A percentile compares a stretch with the other conserved stretches of the same genome.
Conservation (phyloP, 2,888 invertebrate species). For the Prosopocoilus inquinatus region DNA sequence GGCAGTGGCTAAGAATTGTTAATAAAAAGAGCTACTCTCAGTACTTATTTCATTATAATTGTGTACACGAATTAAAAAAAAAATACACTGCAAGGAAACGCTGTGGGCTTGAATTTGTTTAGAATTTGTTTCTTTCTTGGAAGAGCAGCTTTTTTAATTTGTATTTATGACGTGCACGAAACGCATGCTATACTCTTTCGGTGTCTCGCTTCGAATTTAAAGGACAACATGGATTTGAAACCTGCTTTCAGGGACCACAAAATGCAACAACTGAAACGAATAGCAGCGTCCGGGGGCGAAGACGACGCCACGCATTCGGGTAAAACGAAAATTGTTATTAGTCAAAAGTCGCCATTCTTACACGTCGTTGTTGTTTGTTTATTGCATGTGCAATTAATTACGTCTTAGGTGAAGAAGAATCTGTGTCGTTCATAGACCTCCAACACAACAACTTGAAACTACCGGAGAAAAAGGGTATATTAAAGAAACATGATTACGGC, state of each 20-base stretch:
- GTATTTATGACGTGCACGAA: too few species aligned
- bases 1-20: too few species aligned
- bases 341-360: not conserved
- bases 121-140: too few species aligned
- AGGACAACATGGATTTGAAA: not conserved
- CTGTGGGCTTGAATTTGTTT: too few species aligned
- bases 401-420: slow-evolving; percentile 68
- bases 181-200: too few species aligned
- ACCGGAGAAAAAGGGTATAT: slow-evolving; percentile 91
- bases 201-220: not conserved
- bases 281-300: slow-evolving; percentile 65
- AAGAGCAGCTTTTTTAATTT: too few species aligned
- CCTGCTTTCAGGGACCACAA: slow-evolving; percentile 72
- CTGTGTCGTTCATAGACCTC: slow-evolving; percentile 78
- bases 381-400: too few species aligned
- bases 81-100: too few species aligned
- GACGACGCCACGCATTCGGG: slow-evolving; percentile 77
- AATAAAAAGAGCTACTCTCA: too few species aligned
- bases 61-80: too few species aligned
- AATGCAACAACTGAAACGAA: slow-evolving; percentile 71
- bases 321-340: slow-evolving; percentile 41
- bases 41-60: too few species aligned
- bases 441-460: slow-evolving; percentile 74
- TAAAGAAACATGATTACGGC: slow-evolving; percentile 81
- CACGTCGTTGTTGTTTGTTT: too few species aligned